Percentiles rank a stretch among this genome's conserved stretches.
Conservation (phyloP, 2,797 vertebrate species). For the Molossus molossus region DNA sequence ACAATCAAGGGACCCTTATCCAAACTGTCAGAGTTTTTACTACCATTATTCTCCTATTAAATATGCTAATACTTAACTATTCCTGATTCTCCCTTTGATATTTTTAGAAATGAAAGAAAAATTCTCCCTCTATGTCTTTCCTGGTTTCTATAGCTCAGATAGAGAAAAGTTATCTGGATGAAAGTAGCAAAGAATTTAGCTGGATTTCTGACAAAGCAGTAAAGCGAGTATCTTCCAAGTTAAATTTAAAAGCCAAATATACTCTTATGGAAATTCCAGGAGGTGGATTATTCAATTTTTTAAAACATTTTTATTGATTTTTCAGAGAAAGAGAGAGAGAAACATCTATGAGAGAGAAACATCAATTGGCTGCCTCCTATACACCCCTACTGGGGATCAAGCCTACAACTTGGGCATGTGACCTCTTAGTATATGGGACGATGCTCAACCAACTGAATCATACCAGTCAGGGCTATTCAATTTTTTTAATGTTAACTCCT, state of each 20-base stretch:
- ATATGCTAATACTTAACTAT: neutral
- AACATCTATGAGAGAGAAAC: no score
- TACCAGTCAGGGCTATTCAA: no score
- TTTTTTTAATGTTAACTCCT: neutral
- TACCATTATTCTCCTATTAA: neutral
- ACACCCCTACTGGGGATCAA: no score
- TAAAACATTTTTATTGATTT: neutral
- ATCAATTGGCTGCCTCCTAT: no score
- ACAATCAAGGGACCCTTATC: neutral
- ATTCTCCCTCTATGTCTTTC: neutral
- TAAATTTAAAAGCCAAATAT: neutral
- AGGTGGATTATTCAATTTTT: neutral
- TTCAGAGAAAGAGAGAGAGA: no score
- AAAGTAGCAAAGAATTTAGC: neutral
- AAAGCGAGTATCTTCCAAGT: constrained; percentile 20
- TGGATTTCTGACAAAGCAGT: neutral
- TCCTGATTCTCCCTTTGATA: neutral
- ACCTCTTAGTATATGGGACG: no score
- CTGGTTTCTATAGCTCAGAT: neutral
- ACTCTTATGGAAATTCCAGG: neutral
- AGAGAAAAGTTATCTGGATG: neutral
- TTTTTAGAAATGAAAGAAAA: constrained; percentile 17
- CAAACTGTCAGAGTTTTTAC: neutral
- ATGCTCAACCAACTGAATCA: no score
- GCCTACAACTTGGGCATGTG: no score